A percentile compares a stretch with the other conserved stretches of the same genome.
Conservation (phyloP, 2,797 vertebrate genomes). For the Jordanella pulchra region DNA sequence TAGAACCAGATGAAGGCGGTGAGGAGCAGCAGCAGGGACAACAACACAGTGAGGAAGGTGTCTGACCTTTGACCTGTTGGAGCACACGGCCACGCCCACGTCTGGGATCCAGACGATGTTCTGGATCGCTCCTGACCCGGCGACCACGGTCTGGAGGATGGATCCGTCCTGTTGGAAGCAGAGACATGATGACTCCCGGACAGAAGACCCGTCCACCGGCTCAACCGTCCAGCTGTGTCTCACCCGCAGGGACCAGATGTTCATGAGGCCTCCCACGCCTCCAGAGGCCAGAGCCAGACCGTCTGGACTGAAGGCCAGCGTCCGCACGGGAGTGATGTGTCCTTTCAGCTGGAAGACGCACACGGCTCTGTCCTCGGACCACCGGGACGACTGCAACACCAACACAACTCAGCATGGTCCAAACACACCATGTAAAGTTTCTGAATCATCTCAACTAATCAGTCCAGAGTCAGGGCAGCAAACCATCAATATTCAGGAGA, state of each 20-base stretch:
- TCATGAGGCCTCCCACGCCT: conserved; percentile 94
- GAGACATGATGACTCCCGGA: conserved; percentile 9
- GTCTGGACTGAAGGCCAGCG: conserved; percentile 91
- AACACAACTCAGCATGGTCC: not conserved
- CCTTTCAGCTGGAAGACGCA: conserved; percentile 93
- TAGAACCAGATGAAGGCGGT: not conserved
- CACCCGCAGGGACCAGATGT: conserved; percentile 95
- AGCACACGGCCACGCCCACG: conserved; percentile 93
- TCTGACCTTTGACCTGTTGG: conserved; percentile 95
- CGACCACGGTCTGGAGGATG: conserved; percentile 92
- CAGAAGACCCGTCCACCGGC: not conserved
- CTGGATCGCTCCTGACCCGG: conserved; percentile 94
- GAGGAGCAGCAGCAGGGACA: not conserved
- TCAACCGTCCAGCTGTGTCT: conserved; percentile 3
- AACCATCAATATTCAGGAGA: too few species aligned
- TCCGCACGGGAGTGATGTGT: conserved; percentile 92
- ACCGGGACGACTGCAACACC: conserved; percentile 46
- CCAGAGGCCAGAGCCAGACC: conserved; percentile 92
- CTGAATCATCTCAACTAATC: too few species aligned
- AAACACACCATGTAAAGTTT: too few species aligned
- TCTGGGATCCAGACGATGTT: conserved; percentile 97
- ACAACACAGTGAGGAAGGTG: not conserved
- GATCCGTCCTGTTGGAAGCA: conserved; percentile 86
- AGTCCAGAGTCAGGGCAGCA: too few species aligned
- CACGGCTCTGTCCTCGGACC: conserved; percentile 67